Percentiles rank a stretch among this genome's conserved stretches.
Evolutionary conservation across 1,140 invertebrate species (phyloP).

Genomic region (Saccostrea glomerata): DNA sequence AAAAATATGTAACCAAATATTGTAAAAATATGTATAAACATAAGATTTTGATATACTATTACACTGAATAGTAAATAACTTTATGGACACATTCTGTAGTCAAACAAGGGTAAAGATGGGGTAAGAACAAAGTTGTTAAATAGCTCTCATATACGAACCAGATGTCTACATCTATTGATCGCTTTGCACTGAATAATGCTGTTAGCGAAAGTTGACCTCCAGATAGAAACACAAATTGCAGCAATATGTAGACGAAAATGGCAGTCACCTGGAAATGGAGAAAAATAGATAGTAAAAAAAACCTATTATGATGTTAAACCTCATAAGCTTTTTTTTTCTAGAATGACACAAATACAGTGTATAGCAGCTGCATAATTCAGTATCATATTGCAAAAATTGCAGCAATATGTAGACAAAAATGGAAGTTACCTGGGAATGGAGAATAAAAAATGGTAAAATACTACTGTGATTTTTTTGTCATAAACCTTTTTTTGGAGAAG

Average conservation of each 20-base stretch:
- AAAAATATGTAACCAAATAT: too few species aligned
- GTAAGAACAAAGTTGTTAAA: neutral
- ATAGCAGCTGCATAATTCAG: neutral
- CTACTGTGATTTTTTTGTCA: too few species aligned
- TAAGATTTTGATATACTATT: too few species aligned
- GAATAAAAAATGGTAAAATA: too few species aligned
- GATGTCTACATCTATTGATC: neutral
- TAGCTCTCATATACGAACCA: neutral
- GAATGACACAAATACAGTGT: neutral
- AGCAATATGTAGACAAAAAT: neutral
- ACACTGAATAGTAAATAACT: too few species aligned
- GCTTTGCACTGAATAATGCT: neutral
- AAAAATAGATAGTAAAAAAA: neutral
- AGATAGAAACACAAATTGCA: neutral
- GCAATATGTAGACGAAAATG: neutral
- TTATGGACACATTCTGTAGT: too few species aligned
- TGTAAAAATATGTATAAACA: too few species aligned
- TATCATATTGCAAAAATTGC: neutral
- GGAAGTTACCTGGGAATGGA: too few species aligned
- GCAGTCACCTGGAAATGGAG: neutral
- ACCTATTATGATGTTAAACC: neutral
- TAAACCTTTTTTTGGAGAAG: too few species aligned
- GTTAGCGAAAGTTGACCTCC: neutral
- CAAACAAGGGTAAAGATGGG: too few species aligned
- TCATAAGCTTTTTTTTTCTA: neutral